Conservation (phyloP, 2,113 vertebrate species). For the Passer domesticus region DNA sequence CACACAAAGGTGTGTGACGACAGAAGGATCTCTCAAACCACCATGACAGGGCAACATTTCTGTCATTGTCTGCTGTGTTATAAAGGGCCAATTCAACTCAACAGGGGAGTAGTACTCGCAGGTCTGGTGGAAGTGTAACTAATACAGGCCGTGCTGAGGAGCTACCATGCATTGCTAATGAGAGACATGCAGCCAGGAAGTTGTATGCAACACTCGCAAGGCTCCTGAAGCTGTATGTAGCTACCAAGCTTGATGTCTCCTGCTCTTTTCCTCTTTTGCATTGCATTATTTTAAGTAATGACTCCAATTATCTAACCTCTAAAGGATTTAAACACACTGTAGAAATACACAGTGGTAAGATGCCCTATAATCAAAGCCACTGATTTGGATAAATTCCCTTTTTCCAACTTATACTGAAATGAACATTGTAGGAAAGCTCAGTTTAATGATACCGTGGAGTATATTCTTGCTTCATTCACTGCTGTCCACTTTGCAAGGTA, state of each 20-base stretch:
- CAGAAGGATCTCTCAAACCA: background rate
- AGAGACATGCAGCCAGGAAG: slow-evolving; percentile 55
- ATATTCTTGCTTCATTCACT: slow-evolving; percentile 81
- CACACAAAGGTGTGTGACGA: slow-evolving; percentile 11
- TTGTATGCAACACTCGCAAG: slow-evolving; percentile 30
- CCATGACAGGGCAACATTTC: slow-evolving; percentile 32
- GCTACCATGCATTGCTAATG: slow-evolving; percentile 78
- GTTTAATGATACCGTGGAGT: slow-evolving; percentile 88
- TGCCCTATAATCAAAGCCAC: slow-evolving; percentile 77
- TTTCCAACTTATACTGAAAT: slow-evolving; percentile 86
- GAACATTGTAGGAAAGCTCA: slow-evolving; percentile 88
- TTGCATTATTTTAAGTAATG: background rate
- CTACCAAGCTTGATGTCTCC: slow-evolving; percentile 15
- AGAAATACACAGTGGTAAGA: slow-evolving; percentile 71
- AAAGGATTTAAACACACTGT: background rate
- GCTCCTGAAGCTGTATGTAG: slow-evolving; percentile 36
- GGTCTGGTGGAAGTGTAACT: slow-evolving; percentile 71
- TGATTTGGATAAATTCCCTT: slow-evolving; percentile 67
- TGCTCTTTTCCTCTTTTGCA: background rate
- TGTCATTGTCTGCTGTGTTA: slow-evolving; percentile 61
- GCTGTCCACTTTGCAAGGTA: slow-evolving; percentile 87
- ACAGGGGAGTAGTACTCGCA: slow-evolving; percentile 22
- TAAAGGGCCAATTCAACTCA: slow-evolving; percentile 57
- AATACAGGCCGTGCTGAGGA: slow-evolving; percentile 71
- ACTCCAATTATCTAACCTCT: background rate